These are phyloP conservation scores for Trochalopteron elliotii DNA, from an alignment of 2,113 vertebrate genomes.

Conservation along the genomic window DNA sequence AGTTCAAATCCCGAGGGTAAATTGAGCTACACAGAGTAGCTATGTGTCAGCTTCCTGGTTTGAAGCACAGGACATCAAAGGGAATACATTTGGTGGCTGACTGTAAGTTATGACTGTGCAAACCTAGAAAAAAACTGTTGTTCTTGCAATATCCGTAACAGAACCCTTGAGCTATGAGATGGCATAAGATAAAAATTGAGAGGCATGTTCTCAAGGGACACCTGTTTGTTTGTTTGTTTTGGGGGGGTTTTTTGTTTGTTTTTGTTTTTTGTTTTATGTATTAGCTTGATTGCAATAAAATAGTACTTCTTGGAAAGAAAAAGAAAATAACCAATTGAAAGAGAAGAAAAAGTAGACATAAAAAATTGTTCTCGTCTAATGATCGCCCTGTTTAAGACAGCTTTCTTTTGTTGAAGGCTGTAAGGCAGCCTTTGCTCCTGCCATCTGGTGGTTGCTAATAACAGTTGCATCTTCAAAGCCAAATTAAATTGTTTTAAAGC, in stretches of 20 bases:
- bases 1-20: background rate
- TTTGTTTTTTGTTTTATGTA: background rate
- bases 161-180: background rate
- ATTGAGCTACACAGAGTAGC: background rate
- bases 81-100: background rate
- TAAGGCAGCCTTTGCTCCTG: slow-evolving; percentile 65
- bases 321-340: background rate
- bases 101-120: slow-evolving; percentile 18
- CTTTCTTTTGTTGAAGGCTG: slow-evolving; percentile 62
- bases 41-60: background rate
- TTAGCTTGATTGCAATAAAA: background rate
- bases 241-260: too few species aligned
- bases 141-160: background rate
- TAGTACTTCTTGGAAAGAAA: background rate
- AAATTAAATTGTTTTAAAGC: slow-evolving; percentile 50
- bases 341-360: slow-evolving; percentile 11
- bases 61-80: background rate
- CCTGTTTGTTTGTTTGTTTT: too few species aligned
- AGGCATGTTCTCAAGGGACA: background rate
- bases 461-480: slow-evolving; percentile 51
- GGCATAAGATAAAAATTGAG: slow-evolving; percentile 8
- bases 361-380: background rate
- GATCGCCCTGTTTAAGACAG: background rate
- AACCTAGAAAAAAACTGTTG: slow-evolving; percentile 7
- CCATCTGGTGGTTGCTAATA: slow-evolving; percentile 77